These are phyloP conservation scores for Glomeris maerens DNA, from an alignment of 1,140 invertebrate species.

Conservation along the genomic window DNA sequence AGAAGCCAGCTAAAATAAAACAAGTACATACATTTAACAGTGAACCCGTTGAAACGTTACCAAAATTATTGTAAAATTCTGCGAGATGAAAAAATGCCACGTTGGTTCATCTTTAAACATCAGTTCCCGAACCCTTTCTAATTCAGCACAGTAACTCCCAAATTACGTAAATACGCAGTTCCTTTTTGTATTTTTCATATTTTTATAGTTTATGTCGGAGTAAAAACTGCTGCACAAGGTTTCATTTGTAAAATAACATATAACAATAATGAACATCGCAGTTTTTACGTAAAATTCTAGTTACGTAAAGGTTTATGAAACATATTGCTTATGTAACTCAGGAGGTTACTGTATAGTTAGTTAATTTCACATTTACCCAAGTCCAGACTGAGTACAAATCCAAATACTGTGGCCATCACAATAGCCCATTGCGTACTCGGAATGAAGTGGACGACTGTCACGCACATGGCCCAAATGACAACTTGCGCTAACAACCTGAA, in stretches of 20 bases:
- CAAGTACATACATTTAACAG: too few relatives aligned
- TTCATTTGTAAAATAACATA: slow-evolving; percentile 23
- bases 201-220: too few relatives aligned
- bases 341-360: slow-evolving; percentile 18
- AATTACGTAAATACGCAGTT: background rate
- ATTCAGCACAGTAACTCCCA: background rate
- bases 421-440: slow-evolving; percentile 21
- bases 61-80: too few relatives aligned
- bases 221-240: slow-evolving; percentile 28
- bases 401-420: slow-evolving; percentile 22
- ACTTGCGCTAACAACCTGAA: slow-evolving; percentile 22
- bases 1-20: too few relatives aligned
- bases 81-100: too few relatives aligned
- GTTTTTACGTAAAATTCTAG: slow-evolving; percentile 15
- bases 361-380: slow-evolving; percentile 23
- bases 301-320: slow-evolving; percentile 16
- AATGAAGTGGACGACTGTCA: slow-evolving; percentile 24
- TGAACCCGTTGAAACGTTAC: too few relatives aligned
- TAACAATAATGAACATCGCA: slow-evolving; percentile 15
- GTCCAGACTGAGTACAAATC: slow-evolving; percentile 29
- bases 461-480: slow-evolving; percentile 21
- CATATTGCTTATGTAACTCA: slow-evolving; percentile 16
- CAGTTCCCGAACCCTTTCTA: background rate
- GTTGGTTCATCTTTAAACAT: too few relatives aligned
- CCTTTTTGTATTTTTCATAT: too few relatives aligned